These are phyloP conservation scores for Drosophila yakuba DNA, from an alignment of 1,140 invertebrate species.

Conservation along the genomic window DNA sequence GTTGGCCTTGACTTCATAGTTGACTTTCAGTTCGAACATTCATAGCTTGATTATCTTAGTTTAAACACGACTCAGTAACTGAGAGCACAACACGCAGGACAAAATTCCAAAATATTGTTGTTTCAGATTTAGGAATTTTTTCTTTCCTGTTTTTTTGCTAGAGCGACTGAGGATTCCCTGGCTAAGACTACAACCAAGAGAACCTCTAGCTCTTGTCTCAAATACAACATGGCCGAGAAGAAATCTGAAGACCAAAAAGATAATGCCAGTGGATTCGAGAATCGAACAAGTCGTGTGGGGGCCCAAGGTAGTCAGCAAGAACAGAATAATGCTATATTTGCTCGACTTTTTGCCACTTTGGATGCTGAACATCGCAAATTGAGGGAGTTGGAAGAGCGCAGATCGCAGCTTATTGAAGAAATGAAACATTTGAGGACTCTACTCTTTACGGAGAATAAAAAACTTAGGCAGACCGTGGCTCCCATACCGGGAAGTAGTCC, in stretches of 20 bases:
- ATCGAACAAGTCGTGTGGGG: neutral
- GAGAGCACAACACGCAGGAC: neutral
- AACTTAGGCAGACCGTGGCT: neutral
- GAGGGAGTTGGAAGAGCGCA: conserved; percentile 24
- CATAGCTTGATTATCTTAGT: too few relatives aligned
- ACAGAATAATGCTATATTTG: conserved; percentile 9
- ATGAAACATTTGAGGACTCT: conserved; percentile 23
- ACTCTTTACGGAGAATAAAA: conserved; percentile 26
- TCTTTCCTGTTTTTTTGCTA: neutral
- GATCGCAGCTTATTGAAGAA: conserved; percentile 31
- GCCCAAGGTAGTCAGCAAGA: neutral
- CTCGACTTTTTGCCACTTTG: conserved; percentile 29
- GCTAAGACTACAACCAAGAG: neutral
- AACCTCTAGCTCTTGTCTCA: neutral
- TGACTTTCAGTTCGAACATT: neutral
- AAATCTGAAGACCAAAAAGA: neutral
- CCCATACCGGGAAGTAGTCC: neutral
- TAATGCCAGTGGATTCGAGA: neutral
- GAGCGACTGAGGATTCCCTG: neutral
- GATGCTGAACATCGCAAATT: conserved; percentile 48
- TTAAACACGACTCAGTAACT: neutral
- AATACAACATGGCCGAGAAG: neutral
- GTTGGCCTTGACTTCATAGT: neutral
- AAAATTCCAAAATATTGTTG: neutral
- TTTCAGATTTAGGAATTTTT: too few relatives aligned